phyloP scores from a whole-genome alignment of 2,888 invertebrate species.

The Spisula solida region DNA sequence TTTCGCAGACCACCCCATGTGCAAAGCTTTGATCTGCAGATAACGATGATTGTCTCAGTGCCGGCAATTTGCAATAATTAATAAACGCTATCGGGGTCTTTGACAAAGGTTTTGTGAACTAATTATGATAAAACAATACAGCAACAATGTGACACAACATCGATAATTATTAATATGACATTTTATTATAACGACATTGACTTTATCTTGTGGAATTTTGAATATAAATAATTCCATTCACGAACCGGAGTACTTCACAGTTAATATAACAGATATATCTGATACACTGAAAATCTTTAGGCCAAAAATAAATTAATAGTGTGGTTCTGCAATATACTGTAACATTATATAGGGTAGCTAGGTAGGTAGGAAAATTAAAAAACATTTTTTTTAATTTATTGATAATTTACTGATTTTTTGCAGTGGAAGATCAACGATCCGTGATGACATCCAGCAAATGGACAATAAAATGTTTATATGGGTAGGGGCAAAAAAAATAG shows the following conservation, averaged over 20 bases:
- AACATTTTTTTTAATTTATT: no score
- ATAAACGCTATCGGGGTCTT: not conserved
- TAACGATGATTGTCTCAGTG: conserved; percentile 2
- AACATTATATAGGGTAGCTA: no score
- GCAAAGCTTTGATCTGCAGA: conserved; percentile 10
- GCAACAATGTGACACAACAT: not conserved
- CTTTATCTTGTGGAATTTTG: not conserved
- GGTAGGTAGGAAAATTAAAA: no score
- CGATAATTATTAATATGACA: not conserved
- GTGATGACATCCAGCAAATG: no score
- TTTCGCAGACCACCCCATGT: conserved; percentile 34
- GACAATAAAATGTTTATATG: no score
- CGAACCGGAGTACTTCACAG: not conserved
- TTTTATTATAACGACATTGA: not conserved
- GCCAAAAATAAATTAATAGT: no score
- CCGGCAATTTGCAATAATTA: conserved; percentile 4
- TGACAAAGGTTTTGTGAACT: not conserved
- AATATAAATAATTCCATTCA: not conserved
- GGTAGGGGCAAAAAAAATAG: no score
- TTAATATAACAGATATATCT: not conserved
- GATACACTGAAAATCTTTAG: not conserved
- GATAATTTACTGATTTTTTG: no score
- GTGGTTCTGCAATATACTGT: no score
- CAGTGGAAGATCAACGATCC: no score
- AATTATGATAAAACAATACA: conserved; percentile 7